phyloP scores from a whole-genome alignment of 2,888 invertebrate genomes.

The Helicoverpa assulta region DNA sequence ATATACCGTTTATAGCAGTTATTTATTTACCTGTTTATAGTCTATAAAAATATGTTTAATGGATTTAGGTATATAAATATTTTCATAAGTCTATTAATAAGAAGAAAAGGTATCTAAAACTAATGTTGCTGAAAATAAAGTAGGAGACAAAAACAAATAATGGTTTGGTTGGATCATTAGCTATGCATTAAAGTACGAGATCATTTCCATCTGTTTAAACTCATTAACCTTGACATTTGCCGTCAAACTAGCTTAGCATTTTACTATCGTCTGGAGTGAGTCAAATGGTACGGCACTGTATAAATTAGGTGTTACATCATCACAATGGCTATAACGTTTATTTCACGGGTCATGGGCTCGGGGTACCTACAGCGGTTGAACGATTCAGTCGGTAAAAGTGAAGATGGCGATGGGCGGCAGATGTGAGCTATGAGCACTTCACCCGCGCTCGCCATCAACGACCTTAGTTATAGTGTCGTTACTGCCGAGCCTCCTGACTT shows the following conservation, averaged over 20 bases:
- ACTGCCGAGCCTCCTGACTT: constrained; percentile 39
- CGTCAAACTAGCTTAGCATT: background rate
- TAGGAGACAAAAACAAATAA: constrained; percentile 5
- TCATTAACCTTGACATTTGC: constrained; percentile 3
- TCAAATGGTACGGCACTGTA: constrained; percentile 5
- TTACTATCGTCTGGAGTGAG: background rate
- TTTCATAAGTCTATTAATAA: background rate
- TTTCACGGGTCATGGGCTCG: constrained; percentile 11
- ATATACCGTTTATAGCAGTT: too few species aligned
- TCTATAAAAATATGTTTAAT: too few species aligned
- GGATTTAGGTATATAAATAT: background rate
- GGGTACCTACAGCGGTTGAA: constrained; percentile 17
- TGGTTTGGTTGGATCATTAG: constrained; percentile 16
- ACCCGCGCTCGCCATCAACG: constrained; percentile 30
- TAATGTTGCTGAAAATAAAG: background rate
- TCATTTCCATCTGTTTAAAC: constrained; percentile 11
- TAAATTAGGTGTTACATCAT: constrained; percentile 11
- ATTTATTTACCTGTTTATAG: background rate
- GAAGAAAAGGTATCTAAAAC: background rate
- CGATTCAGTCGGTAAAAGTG: constrained; percentile 8
- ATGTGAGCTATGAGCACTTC: constrained; percentile 49
- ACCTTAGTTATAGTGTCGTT: constrained; percentile 48
- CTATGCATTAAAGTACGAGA: constrained; percentile 23
- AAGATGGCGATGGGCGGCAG: constrained; percentile 28
- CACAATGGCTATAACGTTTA: constrained; percentile 13